These are phyloP conservation scores for Alaudala cheleensis DNA, from an alignment of 2,113 vertebrate genomes.

Conservation along the genomic window DNA sequence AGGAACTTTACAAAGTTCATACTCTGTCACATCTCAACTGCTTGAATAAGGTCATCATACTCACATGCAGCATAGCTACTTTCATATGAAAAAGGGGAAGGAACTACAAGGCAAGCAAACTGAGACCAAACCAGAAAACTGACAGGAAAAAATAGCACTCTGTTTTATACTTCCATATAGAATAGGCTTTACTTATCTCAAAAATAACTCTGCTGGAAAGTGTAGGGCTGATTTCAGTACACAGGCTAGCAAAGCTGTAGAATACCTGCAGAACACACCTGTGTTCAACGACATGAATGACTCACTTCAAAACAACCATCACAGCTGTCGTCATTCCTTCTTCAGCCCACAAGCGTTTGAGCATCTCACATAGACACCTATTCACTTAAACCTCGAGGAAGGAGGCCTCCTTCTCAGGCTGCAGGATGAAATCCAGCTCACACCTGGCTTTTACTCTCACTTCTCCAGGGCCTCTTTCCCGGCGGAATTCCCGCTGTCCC, in stretches of 20 bases:
- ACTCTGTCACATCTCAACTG: not conserved
- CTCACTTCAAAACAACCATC: not conserved
- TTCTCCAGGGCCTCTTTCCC: not conserved
- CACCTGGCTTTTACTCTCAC: not conserved
- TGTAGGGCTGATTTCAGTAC: not conserved
- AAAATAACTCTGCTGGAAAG: not conserved
- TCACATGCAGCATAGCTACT: not conserved
- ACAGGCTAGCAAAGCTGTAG: not conserved
- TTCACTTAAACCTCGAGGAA: not conserved
- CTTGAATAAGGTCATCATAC: not conserved
- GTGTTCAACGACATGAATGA: fast-evolving
- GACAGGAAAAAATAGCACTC: not conserved
- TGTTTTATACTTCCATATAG: not conserved
- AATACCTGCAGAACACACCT: not conserved
- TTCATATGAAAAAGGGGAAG: not conserved
- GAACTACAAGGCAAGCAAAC: not conserved
- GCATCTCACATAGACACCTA: not conserved
- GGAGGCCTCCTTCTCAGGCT: not conserved
- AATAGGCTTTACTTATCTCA: not conserved
- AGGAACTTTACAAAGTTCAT: not conserved
- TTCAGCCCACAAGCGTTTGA: not conserved
- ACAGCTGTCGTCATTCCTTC: not conserved
- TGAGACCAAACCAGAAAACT: not conserved
- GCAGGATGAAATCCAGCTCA: not conserved
- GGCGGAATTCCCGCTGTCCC: fast-evolving